phyloP scores from a whole-genome alignment of 2,113 vertebrate species.

The Cebus imitator region DNA sequence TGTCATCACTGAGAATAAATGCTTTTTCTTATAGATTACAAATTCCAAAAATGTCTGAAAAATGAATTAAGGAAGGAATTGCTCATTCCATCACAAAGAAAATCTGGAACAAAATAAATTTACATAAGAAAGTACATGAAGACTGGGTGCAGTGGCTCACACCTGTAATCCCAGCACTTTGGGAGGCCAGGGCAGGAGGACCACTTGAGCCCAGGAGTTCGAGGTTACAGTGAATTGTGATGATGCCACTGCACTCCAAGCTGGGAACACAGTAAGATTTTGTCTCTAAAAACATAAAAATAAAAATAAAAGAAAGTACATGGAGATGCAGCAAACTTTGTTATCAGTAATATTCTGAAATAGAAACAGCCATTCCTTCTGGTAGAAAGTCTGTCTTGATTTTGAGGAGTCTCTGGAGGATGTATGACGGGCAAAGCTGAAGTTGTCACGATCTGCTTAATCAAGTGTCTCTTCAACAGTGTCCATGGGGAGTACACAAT shows the following conservation, averaged over 20 bases:
- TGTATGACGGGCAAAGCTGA: constrained; percentile 42
- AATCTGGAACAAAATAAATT: background rate
- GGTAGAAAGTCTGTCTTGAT: constrained; percentile 33
- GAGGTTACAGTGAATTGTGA: too few relatives aligned
- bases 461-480: constrained; percentile 53
- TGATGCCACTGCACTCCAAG: too few relatives aligned
- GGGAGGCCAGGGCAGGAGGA: too few relatives aligned
- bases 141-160: background rate
- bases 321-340: background rate
- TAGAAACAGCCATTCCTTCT: background rate
- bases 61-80: background rate
- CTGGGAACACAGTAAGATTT: too few relatives aligned
- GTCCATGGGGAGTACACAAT: constrained; percentile 44
- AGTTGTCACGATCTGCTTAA: constrained; percentile 53
- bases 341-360: background rate
- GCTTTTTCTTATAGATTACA: background rate
- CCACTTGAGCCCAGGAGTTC: too few relatives aligned
- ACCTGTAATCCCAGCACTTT: too few relatives aligned
- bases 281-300: too few relatives aligned
- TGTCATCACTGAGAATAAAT: constrained; percentile 15
- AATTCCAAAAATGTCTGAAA: constrained; percentile 10
- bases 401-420: constrained; percentile 39
- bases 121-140: background rate
- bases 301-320: background rate
- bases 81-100: background rate